Conservation (phyloP, 2,113 vertebrate genomes). For the Peucedramus taeniatus region DNA sequence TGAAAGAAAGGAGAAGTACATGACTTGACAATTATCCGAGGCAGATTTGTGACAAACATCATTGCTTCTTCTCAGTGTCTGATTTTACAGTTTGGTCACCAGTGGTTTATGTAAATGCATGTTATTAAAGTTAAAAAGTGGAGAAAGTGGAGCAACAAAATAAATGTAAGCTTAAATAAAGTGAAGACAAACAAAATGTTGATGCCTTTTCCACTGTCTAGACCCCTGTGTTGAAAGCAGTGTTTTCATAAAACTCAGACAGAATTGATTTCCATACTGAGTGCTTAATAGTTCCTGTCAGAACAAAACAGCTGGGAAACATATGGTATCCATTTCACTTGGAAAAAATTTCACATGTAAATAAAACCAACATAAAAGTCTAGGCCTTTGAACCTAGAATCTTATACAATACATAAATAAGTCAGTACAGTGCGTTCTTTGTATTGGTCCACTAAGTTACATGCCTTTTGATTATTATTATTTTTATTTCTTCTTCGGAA, state of each 20-base stretch:
- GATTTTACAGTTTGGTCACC: not conserved
- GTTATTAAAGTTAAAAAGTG: not conserved
- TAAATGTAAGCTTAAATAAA: slow-evolving; percentile 36
- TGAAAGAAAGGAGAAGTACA: not conserved
- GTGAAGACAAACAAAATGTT: slow-evolving; percentile 65
- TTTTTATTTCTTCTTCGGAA: slow-evolving; percentile 62
- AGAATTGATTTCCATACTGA: slow-evolving; percentile 78
- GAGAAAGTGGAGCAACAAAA: slow-evolving; percentile 28
- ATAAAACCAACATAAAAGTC: slow-evolving; percentile 84
- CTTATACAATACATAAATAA: slow-evolving; percentile 77
- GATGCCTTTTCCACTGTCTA: slow-evolving; percentile 65
- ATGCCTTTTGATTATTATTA: slow-evolving; percentile 42
- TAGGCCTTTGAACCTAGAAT: slow-evolving; percentile 75
- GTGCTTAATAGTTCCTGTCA: slow-evolving; percentile 78
- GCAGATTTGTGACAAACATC: not conserved
- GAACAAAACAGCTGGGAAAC: slow-evolving; percentile 80
- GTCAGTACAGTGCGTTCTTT: slow-evolving; percentile 70
- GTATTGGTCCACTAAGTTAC: slow-evolving; percentile 60
- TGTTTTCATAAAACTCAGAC: slow-evolving; percentile 79
- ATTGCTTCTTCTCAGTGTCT: not conserved
- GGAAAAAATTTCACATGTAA: slow-evolving; percentile 84
- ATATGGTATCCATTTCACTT: slow-evolving; percentile 86
- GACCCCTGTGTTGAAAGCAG: slow-evolving; percentile 68
- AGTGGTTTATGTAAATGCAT: not conserved
- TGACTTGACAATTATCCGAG: not conserved